Evolutionary conservation across 2,797 vertebrate genomes (phyloP).

Genomic region (Sebastes baramenuke): DNA sequence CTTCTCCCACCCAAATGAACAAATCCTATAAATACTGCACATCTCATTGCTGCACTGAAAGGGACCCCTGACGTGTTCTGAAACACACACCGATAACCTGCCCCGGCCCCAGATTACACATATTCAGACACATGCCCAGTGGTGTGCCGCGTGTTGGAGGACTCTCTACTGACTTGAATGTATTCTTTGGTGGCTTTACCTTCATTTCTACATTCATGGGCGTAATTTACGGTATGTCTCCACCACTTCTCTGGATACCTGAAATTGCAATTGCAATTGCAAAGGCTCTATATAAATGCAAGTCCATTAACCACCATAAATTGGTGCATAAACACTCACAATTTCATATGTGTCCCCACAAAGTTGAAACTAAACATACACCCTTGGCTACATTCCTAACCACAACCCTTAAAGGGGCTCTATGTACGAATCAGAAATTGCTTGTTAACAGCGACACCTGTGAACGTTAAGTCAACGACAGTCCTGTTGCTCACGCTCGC

Average conservation of each 20-base stretch:
- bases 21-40: constrained; percentile 56
- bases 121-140: neutral
- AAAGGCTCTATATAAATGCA: neutral
- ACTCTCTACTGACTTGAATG: neutral
- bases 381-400: neutral
- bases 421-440: too few relatives aligned
- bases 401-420: fast-evolving
- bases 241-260: neutral
- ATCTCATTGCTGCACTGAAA: constrained; percentile 19
- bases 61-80: constrained; percentile 15
- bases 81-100: constrained; percentile 11
- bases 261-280: neutral
- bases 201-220: neutral
- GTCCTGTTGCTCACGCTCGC: fast-evolving
- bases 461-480: fast-evolving
- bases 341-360: too few relatives aligned
- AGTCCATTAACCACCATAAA: neutral
- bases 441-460: too few relatives aligned
- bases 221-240: neutral
- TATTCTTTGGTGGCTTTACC: neutral
- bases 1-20: constrained; percentile 49
- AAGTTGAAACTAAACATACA: too few relatives aligned
- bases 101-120: neutral
- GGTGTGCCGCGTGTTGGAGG: neutral
- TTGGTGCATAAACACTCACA: neutral